phyloP scores from a whole-genome alignment of 2,113 vertebrate species.

The Cyrtonyx montezumae region DNA sequence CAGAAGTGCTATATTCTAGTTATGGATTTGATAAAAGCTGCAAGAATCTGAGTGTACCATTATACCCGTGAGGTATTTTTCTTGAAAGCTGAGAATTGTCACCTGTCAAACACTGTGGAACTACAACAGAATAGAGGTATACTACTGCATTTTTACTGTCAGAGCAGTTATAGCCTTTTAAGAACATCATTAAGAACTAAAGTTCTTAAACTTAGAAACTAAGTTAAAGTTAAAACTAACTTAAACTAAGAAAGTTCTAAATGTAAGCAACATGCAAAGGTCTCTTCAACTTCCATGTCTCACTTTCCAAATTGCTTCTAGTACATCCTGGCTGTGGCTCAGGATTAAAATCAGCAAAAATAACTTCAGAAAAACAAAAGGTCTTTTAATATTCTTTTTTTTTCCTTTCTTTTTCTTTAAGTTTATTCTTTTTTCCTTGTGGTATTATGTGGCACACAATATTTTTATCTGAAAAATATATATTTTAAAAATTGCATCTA shows the following conservation, averaged over 20 bases:
- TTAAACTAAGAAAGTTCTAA: too few species aligned
- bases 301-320: neutral
- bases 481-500: neutral
- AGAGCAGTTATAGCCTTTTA: neutral
- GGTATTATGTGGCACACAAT: neutral
- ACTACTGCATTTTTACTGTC: neutral
- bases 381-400: neutral
- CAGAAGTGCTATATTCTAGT: neutral
- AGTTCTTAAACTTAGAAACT: too few species aligned
- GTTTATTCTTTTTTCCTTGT: too few species aligned
- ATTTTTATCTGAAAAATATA: neutral
- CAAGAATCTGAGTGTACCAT: neutral
- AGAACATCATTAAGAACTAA: too few species aligned
- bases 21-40: neutral
- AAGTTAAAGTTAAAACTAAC: too few species aligned
- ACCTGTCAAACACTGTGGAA: neutral
- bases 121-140: neutral
- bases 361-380: neutral
- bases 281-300: neutral
- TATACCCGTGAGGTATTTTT: neutral
- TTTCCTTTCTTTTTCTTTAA: neutral
- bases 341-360: neutral
- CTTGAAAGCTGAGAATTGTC: neutral
- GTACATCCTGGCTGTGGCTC: neutral
- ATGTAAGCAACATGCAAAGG: neutral